Evolutionary conservation across 2,888 invertebrate genomes (phyloP).

Genomic region (Rhamphomyia laevipes): DNA sequence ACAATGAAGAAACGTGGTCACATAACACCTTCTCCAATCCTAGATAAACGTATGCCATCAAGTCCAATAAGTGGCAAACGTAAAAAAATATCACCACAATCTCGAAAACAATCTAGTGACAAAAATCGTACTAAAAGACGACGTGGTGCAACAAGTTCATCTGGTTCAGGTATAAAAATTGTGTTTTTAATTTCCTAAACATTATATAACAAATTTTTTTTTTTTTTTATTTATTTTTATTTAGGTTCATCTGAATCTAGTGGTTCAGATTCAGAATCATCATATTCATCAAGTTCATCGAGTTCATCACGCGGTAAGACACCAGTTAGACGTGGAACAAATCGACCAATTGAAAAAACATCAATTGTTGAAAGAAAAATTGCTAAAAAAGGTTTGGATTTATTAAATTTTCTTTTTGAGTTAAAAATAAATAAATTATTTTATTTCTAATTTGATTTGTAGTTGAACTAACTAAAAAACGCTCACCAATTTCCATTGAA

Average conservation of each 20-base stretch:
- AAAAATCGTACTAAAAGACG: constrained; percentile 22
- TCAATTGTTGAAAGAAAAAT: constrained; percentile 26
- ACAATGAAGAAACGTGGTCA: constrained; percentile 22
- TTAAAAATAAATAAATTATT: background rate
- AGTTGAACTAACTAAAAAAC: constrained; percentile 32
- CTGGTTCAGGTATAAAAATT: constrained; percentile 28
- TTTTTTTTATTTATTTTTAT: background rate
- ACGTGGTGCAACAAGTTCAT: constrained; percentile 29
- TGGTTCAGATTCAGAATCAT: constrained; percentile 33
- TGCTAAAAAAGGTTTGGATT: constrained; percentile 28
- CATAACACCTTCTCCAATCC: constrained; percentile 24
- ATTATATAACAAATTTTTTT: background rate
- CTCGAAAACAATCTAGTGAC: constrained; percentile 23
- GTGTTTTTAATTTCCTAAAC: background rate
- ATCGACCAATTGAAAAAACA: constrained; percentile 25
- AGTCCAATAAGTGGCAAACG: constrained; percentile 29
- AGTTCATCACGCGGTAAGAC: constrained; percentile 30
- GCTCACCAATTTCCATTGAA: constrained; percentile 36
- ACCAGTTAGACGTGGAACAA: constrained; percentile 24
- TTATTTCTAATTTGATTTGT: constrained; percentile 2
- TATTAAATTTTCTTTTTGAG: background rate
- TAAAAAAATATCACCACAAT: constrained; percentile 26
- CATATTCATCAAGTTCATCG: constrained; percentile 34
- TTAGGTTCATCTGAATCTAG: constrained; percentile 30
- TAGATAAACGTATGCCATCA: constrained; percentile 25